These are phyloP conservation scores for Itoplectis maculator DNA, from an alignment of 2,888 invertebrate species.

Conservation along the genomic window DNA sequence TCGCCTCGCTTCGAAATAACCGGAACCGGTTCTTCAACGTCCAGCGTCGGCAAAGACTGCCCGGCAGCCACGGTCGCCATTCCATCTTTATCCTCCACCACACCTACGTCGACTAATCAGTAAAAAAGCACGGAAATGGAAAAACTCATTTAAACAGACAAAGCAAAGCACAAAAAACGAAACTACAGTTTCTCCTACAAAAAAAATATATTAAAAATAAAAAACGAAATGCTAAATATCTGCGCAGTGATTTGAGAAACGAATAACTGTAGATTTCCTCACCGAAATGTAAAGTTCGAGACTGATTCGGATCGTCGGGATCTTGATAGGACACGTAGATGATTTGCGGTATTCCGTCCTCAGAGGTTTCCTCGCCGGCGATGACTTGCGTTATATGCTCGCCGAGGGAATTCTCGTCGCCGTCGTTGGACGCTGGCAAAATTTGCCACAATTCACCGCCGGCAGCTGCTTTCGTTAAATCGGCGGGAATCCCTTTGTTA, in stretches of 20 bases:
- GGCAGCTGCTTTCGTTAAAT: conserved; percentile 71
- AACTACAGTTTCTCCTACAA: no score
- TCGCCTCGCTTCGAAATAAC: conserved; percentile 67
- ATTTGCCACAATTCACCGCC: conserved; percentile 81
- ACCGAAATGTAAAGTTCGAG: conserved; percentile 83
- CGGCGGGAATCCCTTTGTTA: conserved; percentile 74
- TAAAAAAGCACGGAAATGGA: not conserved
- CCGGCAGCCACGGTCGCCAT: conserved; percentile 61
- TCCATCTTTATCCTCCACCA: conserved; percentile 75
- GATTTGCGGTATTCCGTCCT: conserved; percentile 84
- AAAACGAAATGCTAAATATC: no score
- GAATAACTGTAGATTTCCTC: conserved; percentile 36
- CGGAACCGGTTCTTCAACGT: conserved; percentile 71
- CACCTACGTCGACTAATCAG: conserved; percentile 76
- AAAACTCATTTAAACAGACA: not conserved
- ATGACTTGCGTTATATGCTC: conserved; percentile 81
- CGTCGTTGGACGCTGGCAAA: conserved; percentile 76
- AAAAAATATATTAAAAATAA: no score
- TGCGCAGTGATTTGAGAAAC: not conserved
- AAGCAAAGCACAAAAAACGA: no score
- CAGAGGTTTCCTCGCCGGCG: conserved; percentile 76
- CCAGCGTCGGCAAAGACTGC: conserved; percentile 76
- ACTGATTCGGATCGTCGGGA: conserved; percentile 83
- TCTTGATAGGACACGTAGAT: conserved; percentile 86
- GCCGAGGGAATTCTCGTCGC: conserved; percentile 73